Evolutionary conservation across 2,888 invertebrate genomes (phyloP).

Genomic region (Caenorhabditis doughertyi): DNA sequence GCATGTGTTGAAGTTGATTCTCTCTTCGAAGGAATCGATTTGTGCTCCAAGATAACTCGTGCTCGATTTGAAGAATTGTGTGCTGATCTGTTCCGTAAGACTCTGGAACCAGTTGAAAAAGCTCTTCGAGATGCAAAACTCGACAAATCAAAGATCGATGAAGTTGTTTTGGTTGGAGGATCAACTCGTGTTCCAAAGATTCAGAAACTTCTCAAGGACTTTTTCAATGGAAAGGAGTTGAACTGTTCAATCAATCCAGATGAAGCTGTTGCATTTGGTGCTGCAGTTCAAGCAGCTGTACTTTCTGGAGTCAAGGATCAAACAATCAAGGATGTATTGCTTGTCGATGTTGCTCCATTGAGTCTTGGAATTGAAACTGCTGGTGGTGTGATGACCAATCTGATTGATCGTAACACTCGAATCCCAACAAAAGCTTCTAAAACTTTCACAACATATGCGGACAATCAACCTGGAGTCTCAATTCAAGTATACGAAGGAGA

Average conservation of each 20-base stretch:
- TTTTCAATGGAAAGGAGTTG: conserved; percentile 88
- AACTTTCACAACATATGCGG: conserved; percentile 86
- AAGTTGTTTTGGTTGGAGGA: conserved; percentile 89
- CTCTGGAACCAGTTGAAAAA: conserved; percentile 97
- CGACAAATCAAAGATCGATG: conserved; percentile 87
- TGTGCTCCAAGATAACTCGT: conserved; percentile 95
- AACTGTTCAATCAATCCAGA: conserved; percentile 29
- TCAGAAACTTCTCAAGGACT: conserved; percentile 92
- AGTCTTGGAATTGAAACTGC: conserved; percentile 33
- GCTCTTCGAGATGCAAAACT: conserved; percentile 95
- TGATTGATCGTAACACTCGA: conserved; percentile 27
- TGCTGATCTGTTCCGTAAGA: conserved; percentile 95
- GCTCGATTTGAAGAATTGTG: conserved; percentile 98
- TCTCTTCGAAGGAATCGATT: conserved; percentile 95
- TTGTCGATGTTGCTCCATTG: conserved; percentile 30
- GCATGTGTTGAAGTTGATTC: conserved; percentile 91
- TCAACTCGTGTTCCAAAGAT: conserved; percentile 98
- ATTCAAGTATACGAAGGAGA: conserved; percentile 89
- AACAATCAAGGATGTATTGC: conserved; percentile 21
- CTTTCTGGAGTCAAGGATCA: conserved; percentile 28
- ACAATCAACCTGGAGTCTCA: conserved; percentile 93
- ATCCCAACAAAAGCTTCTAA: conserved; percentile 29
- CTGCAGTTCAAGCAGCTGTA: conserved; percentile 31
- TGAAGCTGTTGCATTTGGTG: conserved; percentile 27
- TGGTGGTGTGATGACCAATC: conserved; percentile 30